Evolutionary conservation across 1,140 invertebrate species (phyloP).

Genomic region (Wasmannia auropunctata): DNA sequence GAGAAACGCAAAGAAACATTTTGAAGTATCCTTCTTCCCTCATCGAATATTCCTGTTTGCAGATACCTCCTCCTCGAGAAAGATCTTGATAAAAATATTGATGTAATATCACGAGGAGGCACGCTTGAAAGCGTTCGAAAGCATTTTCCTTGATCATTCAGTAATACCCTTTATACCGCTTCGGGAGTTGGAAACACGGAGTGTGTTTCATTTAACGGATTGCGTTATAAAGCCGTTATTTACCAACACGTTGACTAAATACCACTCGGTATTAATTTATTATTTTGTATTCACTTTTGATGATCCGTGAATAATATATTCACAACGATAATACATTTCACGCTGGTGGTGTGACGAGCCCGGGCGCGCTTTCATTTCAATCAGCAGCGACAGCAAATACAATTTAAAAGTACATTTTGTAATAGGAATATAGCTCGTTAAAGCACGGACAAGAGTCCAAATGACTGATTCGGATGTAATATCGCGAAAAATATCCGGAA

Average conservation of each 20-base stretch:
- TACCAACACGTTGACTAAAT: slow-evolving; percentile 4
- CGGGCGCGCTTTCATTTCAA: slow-evolving; percentile 33
- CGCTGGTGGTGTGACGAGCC: neutral
- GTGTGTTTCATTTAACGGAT: slow-evolving; percentile 5
- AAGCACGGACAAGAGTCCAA: slow-evolving; percentile 24
- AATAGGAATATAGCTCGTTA: slow-evolving; percentile 24
- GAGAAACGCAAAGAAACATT: neutral
- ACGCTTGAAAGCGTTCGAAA: slow-evolving; percentile 18
- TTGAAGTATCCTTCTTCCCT: neutral
- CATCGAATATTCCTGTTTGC: slow-evolving; percentile 12
- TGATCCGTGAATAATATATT: slow-evolving; percentile 41
- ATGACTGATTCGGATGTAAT: slow-evolving; percentile 10
- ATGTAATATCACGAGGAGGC: slow-evolving; percentile 25
- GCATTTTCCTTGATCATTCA: slow-evolving; percentile 18
- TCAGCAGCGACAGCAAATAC: slow-evolving; percentile 22
- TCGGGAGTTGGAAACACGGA: neutral
- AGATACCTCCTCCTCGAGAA: neutral
- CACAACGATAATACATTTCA: slow-evolving; percentile 20
- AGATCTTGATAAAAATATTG: slow-evolving; percentile 28
- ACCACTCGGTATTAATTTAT: slow-evolving; percentile 25
- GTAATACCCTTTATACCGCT: neutral
- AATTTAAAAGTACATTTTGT: slow-evolving; percentile 35
- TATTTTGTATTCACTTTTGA: slow-evolving; percentile 28
- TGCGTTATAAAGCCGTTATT: slow-evolving; percentile 13
- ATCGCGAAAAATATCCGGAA: slow-evolving; percentile 18